These are phyloP conservation scores for Perithous albicinctus DNA, from an alignment of 2,888 invertebrate genomes.

Conservation along the genomic window DNA sequence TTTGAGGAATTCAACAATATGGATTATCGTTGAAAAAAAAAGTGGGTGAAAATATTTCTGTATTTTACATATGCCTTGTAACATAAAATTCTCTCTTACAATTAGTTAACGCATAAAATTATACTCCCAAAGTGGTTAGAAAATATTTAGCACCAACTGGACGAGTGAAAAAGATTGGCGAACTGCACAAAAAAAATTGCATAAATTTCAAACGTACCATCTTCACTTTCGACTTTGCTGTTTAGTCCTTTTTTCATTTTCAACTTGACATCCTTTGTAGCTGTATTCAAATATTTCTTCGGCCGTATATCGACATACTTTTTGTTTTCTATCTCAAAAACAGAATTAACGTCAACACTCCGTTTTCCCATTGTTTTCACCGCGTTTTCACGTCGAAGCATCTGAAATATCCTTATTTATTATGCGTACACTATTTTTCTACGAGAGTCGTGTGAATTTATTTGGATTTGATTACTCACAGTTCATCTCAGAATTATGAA, in stretches of 20 bases:
- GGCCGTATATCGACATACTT: conserved; percentile 9
- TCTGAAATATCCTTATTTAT: not conserved
- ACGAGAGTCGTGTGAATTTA: not conserved
- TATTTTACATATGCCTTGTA: no score
- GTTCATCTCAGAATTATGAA: not conserved
- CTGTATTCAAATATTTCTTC: conserved; percentile 15
- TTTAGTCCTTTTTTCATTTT: not conserved
- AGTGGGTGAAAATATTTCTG: no score
- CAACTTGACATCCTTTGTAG: not conserved
- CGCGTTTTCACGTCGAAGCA: not conserved
- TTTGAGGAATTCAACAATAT: no score
- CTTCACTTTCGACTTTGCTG: conserved; percentile 5
- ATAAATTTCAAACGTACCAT: no score
- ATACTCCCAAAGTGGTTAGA: no score
- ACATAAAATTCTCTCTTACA: no score
- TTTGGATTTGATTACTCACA: not conserved
- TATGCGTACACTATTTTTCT: no score
- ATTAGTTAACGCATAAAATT: no score
- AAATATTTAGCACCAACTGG: no score
- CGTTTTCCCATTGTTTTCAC: conserved; percentile 35
- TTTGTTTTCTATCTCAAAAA: conserved; percentile 35
- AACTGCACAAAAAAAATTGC: no score
- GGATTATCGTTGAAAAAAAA: no score
- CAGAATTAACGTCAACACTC: conserved; percentile 3
- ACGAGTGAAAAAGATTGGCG: no score